These are phyloP conservation scores for Dromas ardeola DNA, from an alignment of 2,113 vertebrate species.

Conservation along the genomic window DNA sequence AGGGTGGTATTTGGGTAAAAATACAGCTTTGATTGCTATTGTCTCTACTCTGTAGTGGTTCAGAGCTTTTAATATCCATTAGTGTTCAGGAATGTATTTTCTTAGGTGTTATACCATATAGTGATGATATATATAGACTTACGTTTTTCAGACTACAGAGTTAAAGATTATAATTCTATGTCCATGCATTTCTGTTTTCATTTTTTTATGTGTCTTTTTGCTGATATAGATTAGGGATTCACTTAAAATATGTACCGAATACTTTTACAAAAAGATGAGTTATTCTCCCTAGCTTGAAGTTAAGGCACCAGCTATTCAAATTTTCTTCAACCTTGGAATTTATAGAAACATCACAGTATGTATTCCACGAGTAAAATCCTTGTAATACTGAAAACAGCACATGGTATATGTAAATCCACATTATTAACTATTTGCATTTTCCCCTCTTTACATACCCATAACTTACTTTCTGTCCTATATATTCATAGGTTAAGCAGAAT, in stretches of 20 bases:
- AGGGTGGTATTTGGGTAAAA: slow-evolving; percentile 75
- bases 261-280: neutral
- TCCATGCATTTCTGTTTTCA: neutral
- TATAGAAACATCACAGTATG: neutral
- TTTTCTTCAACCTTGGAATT: neutral
- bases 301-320: neutral
- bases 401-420: neutral
- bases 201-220: neutral
- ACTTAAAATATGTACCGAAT: neutral
- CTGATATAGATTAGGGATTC: neutral
- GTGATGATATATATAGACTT: neutral
- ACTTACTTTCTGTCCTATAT: neutral
- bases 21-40: slow-evolving; percentile 71
- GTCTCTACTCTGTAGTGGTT: slow-evolving; percentile 59
- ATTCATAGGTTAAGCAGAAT: neutral
- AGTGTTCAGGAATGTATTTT: slow-evolving; percentile 34
- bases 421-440: neutral
- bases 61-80: slow-evolving; percentile 68
- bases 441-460: neutral
- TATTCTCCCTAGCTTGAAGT: neutral
- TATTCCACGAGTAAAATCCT: neutral
- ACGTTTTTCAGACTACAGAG: neutral
- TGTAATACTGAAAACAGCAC: neutral
- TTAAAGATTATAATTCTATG: neutral
- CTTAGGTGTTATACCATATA: slow-evolving; percentile 25